phyloP scores from a whole-genome alignment of 2,888 invertebrate species.

The Pycnomerus fuliginosus region DNA sequence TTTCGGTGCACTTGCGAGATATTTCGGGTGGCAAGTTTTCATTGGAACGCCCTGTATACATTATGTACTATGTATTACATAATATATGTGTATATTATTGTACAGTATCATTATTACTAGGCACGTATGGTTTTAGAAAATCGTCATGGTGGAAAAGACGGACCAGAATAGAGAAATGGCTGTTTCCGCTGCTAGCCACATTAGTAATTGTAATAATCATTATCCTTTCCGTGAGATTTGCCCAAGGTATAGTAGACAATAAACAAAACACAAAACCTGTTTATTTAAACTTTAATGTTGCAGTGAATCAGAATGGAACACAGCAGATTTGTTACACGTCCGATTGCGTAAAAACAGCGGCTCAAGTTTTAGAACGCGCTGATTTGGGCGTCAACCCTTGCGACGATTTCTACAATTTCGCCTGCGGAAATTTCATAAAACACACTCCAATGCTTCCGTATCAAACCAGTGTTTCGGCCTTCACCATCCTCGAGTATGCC shows the following conservation, averaged over 20 bases:
- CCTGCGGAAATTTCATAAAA: conserved; percentile 69
- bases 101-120: neutral
- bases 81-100: neutral
- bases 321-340: conserved; percentile 54
- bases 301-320: conserved; percentile 2
- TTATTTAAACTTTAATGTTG: neutral
- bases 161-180: conserved; percentile 16
- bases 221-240: conserved; percentile 7
- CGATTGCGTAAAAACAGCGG: conserved; percentile 73
- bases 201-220: conserved; percentile 10
- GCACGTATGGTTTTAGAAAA: conserved; percentile 13
- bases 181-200: conserved; percentile 3
- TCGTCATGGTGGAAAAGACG: conserved; percentile 22
- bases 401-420: conserved; percentile 73
- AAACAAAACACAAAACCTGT: neutral
- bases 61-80: neutral
- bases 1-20: no score
- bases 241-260: conserved; percentile 5
- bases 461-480: conserved; percentile 64
- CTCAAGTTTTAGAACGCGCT: conserved; percentile 65
- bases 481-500: no score
- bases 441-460: conserved; percentile 69
- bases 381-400: conserved; percentile 67
- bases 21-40: no score
- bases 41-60: neutral